Evolutionary conservation across 1,140 invertebrate genomes (phyloP).

Genomic region (Trichonephila clavata): DNA sequence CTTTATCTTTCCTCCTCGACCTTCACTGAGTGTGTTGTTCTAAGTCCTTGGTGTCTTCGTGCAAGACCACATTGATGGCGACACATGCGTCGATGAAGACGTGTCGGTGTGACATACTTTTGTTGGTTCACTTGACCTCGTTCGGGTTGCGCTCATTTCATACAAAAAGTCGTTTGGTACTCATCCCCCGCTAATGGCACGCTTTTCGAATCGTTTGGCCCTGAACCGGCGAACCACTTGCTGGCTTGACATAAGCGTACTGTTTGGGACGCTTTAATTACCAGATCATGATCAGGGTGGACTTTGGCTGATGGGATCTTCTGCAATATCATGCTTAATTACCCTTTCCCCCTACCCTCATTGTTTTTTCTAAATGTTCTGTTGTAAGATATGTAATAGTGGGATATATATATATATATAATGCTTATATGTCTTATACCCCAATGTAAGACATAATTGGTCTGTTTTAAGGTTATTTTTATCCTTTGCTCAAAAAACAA

Average conservation of each 20-base stretch:
- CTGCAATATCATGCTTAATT: background rate
- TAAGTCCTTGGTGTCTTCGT: background rate
- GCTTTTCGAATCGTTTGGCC: slow-evolving; percentile 24
- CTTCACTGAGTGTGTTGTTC: slow-evolving; percentile 2
- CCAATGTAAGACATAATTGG: no score
- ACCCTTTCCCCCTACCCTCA: background rate
- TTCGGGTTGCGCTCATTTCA: slow-evolving; percentile 51
- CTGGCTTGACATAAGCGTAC: background rate
- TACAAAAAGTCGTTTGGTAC: background rate
- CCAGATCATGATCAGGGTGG: background rate
- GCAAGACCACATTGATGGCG: background rate
- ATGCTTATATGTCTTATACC: no score
- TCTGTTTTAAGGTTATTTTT: no score
- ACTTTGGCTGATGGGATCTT: background rate
- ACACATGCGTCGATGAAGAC: slow-evolving; percentile 28
- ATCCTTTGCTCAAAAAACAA: no score
- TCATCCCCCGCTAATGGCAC: slow-evolving; percentile 59
- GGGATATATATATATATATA: no score
- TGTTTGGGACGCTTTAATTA: slow-evolving; percentile 2
- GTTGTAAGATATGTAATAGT: no score
- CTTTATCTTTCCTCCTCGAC: background rate
- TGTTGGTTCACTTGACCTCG: slow-evolving; percentile 56
- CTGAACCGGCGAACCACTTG: slow-evolving; percentile 31
- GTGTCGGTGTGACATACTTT: slow-evolving; percentile 60
- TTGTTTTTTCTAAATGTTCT: background rate